Percentiles rank a stretch among this genome's conserved stretches.
These are phyloP conservation scores for Linnaemya vulpina DNA, from an alignment of 2,888 invertebrate species.

Conservation along the genomic window DNA sequence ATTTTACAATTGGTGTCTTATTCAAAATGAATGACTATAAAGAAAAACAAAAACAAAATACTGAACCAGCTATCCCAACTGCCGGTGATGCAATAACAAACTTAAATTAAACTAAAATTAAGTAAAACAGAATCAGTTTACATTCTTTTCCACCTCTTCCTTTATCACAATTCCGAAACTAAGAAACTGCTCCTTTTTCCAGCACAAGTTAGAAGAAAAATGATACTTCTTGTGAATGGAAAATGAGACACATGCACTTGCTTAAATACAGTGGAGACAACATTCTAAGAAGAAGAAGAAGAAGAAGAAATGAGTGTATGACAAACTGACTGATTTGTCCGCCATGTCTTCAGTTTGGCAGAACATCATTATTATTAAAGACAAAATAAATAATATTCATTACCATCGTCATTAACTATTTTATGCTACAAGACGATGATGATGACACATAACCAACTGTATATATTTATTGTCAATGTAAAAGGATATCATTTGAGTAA, in stretches of 20 bases:
- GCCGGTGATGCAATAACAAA: conserved; percentile 60
- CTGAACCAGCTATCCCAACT: conserved; percentile 13
- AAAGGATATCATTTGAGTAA: conserved; percentile 71
- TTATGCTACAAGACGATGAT: conserved; percentile 10
- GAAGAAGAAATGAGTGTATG: conserved; percentile 7
- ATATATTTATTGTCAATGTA: conserved; percentile 63
- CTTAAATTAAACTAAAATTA: conserved; percentile 65
- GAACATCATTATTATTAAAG: conserved; percentile 50
- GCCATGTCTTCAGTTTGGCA: conserved; percentile 31
- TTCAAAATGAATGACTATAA: conserved; percentile 57
- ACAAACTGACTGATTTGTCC: conserved; percentile 46
- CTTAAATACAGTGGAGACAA: background rate
- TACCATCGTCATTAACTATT: conserved; percentile 60
- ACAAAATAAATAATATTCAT: conserved; percentile 38
- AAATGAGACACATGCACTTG: conserved; percentile 33
- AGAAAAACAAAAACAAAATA: conserved; percentile 11
- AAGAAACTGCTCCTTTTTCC: conserved; percentile 31
- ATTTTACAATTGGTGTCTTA: conserved; percentile 53
- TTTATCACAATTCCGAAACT: conserved; percentile 29
- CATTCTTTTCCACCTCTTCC: conserved; percentile 25
- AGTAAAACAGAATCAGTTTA: conserved; percentile 56
- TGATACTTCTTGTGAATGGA: conserved; percentile 24
- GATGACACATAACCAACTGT: conserved; percentile 31
- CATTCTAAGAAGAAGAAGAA: conserved; percentile 12
- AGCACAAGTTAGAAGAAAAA: conserved; percentile 38